These are phyloP conservation scores for Athalia circularis DNA, from an alignment of 2,888 invertebrate species.

Conservation along the genomic window DNA sequence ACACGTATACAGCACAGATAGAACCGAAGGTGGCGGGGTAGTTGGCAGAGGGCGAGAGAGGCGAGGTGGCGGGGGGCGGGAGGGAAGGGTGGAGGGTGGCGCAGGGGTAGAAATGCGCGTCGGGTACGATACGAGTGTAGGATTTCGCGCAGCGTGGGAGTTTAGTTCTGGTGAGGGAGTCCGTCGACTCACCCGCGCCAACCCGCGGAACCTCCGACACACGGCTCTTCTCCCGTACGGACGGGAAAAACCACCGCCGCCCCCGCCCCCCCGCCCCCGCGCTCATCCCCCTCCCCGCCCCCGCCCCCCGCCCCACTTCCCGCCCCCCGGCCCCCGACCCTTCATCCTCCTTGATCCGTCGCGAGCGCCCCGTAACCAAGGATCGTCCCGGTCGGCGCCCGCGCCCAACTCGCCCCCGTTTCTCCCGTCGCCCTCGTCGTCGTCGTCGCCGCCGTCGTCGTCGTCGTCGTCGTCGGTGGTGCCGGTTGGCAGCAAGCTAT, in stretches of 20 bases:
- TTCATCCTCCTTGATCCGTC: constrained; percentile 41
- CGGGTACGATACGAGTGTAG: constrained; percentile 60
- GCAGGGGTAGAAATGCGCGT: constrained; percentile 58
- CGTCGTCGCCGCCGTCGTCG: constrained; percentile 21
- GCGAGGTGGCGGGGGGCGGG: constrained; percentile 46
- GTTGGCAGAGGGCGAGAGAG: background rate
- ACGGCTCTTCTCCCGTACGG: background rate
- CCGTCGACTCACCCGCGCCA: constrained; percentile 71
- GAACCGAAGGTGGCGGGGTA: background rate
- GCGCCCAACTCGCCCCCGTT: constrained; percentile 37
- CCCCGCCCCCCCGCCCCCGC: constrained; percentile 49
- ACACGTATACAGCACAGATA: background rate
- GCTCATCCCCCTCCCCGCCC: constrained; percentile 57
- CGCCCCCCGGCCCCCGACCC: constrained; percentile 44
- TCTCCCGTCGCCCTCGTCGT: constrained; percentile 28
- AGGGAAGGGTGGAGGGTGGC: constrained; percentile 38
- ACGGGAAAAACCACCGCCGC: constrained; percentile 47
- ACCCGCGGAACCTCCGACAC: constrained; percentile 55
- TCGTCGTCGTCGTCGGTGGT: constrained; percentile 3
- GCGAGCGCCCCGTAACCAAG: constrained; percentile 39
- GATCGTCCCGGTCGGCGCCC: constrained; percentile 36
- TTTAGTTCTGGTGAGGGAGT: constrained; percentile 73
- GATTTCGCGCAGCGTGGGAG: constrained; percentile 71
- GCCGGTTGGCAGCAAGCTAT: constrained; percentile 27
- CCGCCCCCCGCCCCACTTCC: constrained; percentile 54